Percentiles rank a stretch among this genome's conserved stretches.
Evolutionary conservation across 2,888 invertebrate genomes (phyloP).

Genomic region (Zygogramma bicolorata): DNA sequence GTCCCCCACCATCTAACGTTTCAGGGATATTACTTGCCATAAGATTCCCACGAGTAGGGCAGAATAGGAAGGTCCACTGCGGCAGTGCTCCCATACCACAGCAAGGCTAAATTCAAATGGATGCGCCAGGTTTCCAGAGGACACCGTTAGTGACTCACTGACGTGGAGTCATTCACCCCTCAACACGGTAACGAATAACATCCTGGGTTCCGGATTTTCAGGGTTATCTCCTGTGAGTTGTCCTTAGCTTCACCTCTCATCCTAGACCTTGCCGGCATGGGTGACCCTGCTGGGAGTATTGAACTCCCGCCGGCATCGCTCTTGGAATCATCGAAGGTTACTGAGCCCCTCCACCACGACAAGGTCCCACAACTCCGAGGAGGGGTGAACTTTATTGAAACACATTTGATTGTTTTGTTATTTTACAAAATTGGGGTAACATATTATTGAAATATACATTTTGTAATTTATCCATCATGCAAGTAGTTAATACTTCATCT

Average conservation of each 20-base stretch:
- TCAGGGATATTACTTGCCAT: not conserved
- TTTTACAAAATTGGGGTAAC: no score
- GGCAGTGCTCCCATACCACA: not conserved
- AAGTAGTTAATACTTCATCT: no score
- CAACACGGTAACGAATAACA: not conserved
- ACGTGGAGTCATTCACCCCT: not conserved
- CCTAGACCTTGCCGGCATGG: not conserved
- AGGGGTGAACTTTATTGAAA: no score
- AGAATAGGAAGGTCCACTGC: not conserved
- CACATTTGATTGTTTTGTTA: no score
- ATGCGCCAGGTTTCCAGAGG: not conserved
- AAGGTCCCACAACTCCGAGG: not conserved
- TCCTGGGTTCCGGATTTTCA: not conserved
- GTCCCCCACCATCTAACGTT: not conserved
- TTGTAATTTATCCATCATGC: no score
- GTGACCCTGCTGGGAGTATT: not conserved
- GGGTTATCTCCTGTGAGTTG: not conserved
- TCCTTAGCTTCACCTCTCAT: not conserved
- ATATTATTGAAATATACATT: no score
- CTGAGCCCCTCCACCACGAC: not conserved
- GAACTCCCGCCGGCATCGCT: not conserved
- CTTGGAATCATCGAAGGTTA: not conserved
- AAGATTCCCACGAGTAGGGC: not conserved
- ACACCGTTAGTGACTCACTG: slow-evolving; percentile 1
- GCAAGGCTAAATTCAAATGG: not conserved